phyloP scores from a whole-genome alignment of 2,113 vertebrate genomes.

The Gymnogyps californianus region DNA sequence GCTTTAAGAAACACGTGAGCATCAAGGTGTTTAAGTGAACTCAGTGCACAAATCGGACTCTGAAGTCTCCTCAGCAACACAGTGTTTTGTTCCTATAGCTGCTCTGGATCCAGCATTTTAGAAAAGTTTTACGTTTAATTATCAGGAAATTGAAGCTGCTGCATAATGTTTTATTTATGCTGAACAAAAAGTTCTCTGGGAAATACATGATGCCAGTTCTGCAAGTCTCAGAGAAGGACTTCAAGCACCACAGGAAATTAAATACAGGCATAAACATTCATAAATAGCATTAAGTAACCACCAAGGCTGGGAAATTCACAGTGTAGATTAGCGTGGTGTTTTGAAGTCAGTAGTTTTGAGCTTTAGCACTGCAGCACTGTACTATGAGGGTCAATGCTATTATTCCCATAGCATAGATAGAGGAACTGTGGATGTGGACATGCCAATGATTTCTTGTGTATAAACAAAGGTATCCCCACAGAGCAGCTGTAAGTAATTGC shows the following conservation, averaged over 20 bases:
- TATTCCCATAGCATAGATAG: background rate
- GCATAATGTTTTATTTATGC: background rate
- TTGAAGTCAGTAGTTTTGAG: background rate
- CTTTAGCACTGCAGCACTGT: background rate
- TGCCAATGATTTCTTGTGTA: background rate
- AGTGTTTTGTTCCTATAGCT: background rate
- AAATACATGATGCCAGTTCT: background rate
- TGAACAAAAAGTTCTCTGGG: background rate
- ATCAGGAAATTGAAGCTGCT: background rate
- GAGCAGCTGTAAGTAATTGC: background rate
- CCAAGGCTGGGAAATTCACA: background rate
- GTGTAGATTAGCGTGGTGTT: background rate
- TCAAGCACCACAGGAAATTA: background rate
- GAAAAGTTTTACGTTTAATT: background rate
- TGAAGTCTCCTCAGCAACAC: background rate
- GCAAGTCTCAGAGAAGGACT: background rate
- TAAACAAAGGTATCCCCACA: background rate
- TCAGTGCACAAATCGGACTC: background rate
- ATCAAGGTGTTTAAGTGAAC: background rate
- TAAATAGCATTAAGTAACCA: background rate
- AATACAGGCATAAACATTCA: background rate
- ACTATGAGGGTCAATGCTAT: background rate
- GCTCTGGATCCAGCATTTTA: background rate
- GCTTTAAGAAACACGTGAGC: background rate
- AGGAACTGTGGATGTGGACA: background rate